Conservation (phyloP, 2,888 invertebrate species). For the Criorhina ranunculi region DNA sequence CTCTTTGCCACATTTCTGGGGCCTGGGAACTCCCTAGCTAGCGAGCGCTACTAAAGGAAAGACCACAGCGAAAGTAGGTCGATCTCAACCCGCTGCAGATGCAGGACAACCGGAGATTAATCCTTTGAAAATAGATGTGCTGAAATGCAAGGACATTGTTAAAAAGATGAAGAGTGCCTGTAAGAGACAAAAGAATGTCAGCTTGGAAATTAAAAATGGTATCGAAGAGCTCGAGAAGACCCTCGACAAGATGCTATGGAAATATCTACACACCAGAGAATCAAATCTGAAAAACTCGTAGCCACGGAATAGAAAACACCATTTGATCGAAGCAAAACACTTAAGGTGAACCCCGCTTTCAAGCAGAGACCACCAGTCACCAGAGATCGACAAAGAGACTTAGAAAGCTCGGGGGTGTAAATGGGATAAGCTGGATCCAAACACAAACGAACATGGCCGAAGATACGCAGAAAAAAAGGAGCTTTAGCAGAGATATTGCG, state of each 20-base stretch:
- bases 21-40: too few relatives aligned
- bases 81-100: too few relatives aligned
- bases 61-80: too few relatives aligned
- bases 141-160: too few relatives aligned
- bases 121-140: too few relatives aligned
- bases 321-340: background rate
- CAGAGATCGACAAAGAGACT: too few relatives aligned
- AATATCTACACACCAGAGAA: too few relatives aligned
- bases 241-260: background rate
- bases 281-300: too few relatives aligned
- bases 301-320: background rate
- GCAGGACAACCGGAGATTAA: too few relatives aligned
- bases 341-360: background rate
- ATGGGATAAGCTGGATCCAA: background rate
- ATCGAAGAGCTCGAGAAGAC: background rate
- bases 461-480: background rate
- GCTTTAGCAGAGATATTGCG: background rate
- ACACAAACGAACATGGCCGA: background rate
- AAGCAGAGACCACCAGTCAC: background rate
- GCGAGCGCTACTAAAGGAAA: too few relatives aligned
- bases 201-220: background rate
- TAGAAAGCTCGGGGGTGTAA: too few relatives aligned
- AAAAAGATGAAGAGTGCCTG: background rate
- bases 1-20: too few relatives aligned
- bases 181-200: background rate